Base-by-base conservation (phyloP, 2,797 vertebrate genomes). In the Glyptemys insculpta region DNA sequence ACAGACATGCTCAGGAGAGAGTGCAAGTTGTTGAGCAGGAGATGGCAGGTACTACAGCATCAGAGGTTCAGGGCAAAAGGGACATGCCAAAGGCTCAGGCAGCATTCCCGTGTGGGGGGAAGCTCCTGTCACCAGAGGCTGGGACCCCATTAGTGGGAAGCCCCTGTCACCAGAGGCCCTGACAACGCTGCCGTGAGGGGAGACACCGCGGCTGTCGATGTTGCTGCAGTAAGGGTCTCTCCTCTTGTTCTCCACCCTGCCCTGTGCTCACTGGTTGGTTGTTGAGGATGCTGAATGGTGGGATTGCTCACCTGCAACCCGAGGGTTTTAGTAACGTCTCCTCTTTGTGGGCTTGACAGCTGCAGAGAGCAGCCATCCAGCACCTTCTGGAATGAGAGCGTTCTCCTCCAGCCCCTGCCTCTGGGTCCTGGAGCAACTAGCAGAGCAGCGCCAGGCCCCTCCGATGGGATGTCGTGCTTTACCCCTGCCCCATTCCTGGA, bases 381-480 rank as follows among this genome's bases (percentile, higher is more conserved):
- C 96, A 47, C n/a, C 85, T 29, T 81, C 88, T 0, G 81, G 95
- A 88, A 11, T 95, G 54, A 98, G 97, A 97, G 72, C 97, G 1
- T 98, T 97, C 89, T 97, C 94, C 52, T 98, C 98, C 37, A 98
- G 98, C 87, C 98, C 98, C 8, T 97, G 92, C 85, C 98, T 98
- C 94, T 97, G 96, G 95, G 92, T 94, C 91, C 3, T 96, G 44
- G 97, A 97, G 57, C 72, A 4, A 87, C 41, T 87, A 50, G 52
- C 79, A 91, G 53, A 62, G 25, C 91, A 16, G 27, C 85, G 87
- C 44, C 93, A 21, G 5, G 1, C 87, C 82, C 62, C 86, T 0
- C 29, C n/a, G 50, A 5, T 85, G 50, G 41, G 80, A 25, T 92
- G 79, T 14, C 5, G 91, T 87, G 56, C 87, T 84, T 88, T 93